These are phyloP conservation scores for Scaptomyza polygonia DNA, from an alignment of 2,888 invertebrate species.

Conservation along the genomic window DNA sequence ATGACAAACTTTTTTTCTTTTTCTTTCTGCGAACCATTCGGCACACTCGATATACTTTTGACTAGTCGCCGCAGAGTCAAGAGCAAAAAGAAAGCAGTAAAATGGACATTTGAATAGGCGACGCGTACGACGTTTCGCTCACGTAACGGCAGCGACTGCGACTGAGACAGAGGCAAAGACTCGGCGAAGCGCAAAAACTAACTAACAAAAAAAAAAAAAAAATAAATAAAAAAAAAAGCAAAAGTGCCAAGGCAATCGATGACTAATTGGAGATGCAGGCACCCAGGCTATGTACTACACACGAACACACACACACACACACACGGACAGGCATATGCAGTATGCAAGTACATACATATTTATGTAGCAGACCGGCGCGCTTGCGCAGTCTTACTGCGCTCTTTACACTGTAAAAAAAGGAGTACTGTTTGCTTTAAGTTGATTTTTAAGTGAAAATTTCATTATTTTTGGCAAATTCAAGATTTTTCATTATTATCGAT, in stretches of 20 bases:
- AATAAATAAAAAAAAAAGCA: slow-evolving; percentile 54
- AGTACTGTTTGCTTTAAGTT: too few species aligned
- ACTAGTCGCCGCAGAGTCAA: slow-evolving; percentile 6
- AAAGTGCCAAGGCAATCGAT: slow-evolving; percentile 62
- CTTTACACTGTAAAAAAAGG: slow-evolving; percentile 1
- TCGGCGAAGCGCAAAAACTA: slow-evolving; percentile 35
- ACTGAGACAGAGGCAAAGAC: slow-evolving; percentile 18
- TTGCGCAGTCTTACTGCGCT: slow-evolving; percentile 22
- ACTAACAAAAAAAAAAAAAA: too few species aligned
- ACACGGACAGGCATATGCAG: neutral
- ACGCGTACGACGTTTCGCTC: slow-evolving; percentile 65
- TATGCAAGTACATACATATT: too few species aligned
- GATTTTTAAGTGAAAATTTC: too few species aligned
- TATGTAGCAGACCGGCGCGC: slow-evolving; percentile 40
- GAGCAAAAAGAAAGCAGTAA: slow-evolving; percentile 62
- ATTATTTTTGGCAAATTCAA: too few species aligned
- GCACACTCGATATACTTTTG: slow-evolving; percentile 8
- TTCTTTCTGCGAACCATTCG: slow-evolving; percentile 3
- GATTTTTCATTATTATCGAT: too few species aligned
- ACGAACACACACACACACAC: neutral
- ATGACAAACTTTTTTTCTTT: neutral
- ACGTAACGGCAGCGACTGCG: slow-evolving; percentile 55
- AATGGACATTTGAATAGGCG: slow-evolving; percentile 63
- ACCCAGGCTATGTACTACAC: slow-evolving; percentile 11
- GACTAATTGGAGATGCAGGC: slow-evolving; percentile 54